phyloP scores from a whole-genome alignment of 1,140 invertebrate genomes.

The Drosophila erecta region DNA sequence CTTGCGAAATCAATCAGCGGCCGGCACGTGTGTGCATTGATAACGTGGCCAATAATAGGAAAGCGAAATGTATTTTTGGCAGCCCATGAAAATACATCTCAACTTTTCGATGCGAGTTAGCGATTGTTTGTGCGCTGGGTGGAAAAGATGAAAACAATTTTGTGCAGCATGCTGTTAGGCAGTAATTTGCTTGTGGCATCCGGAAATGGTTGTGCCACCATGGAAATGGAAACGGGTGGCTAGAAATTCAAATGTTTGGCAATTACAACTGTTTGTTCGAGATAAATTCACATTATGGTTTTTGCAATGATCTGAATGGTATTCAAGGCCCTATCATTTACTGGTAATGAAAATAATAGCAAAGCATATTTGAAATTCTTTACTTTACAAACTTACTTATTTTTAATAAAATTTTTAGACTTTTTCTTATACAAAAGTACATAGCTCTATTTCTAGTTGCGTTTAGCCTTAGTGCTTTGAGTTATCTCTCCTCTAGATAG shows the following conservation, averaged over 20 bases:
- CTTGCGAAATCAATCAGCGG: conserved; percentile 39
- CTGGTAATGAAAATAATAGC: too few relatives aligned
- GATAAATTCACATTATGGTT: not conserved
- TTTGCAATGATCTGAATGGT: not conserved
- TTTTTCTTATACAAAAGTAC: not conserved
- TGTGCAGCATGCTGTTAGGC: conserved; percentile 26
- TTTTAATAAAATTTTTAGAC: too few relatives aligned
- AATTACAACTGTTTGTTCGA: not conserved
- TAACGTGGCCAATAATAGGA: conserved; percentile 43
- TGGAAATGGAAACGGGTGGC: conserved; percentile 1
- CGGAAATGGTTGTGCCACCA: not conserved
- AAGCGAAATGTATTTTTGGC: conserved; percentile 40
- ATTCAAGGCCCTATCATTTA: not conserved
- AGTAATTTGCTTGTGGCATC: conserved; percentile 1
- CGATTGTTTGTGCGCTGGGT: conserved; percentile 25
- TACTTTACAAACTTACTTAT: not conserved
- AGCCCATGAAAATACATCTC: conserved; percentile 38
- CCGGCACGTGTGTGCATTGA: conserved; percentile 44
- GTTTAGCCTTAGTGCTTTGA: conserved; percentile 3
- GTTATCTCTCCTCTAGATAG: not conserved
- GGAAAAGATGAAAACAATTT: conserved; percentile 28
- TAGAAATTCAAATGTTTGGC: not conserved
- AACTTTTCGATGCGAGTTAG: conserved; percentile 36
- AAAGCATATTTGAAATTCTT: too few relatives aligned
- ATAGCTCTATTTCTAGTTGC: not conserved